These are phyloP conservation scores for Gambusia yucatana DNA, from an alignment of 2,797 vertebrate species.

Conservation along the genomic window DNA sequence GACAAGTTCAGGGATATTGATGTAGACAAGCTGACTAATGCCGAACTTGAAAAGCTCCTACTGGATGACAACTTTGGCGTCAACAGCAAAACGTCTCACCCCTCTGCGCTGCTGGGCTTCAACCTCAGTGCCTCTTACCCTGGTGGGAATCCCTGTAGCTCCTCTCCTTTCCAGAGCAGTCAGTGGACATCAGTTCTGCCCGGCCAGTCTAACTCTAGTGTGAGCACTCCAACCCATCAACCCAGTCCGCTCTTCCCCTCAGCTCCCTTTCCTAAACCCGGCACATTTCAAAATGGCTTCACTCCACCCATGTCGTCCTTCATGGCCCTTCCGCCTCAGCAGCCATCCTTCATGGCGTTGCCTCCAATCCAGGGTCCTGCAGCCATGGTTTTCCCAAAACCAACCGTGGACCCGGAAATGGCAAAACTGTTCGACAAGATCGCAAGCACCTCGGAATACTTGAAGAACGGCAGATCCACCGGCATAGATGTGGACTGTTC, in stretches of 20 bases:
- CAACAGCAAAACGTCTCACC: conserved; percentile 77
- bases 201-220: conserved; percentile 78
- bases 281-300: conserved; percentile 92
- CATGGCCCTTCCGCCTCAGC: conserved; percentile 82
- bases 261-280: conserved; percentile 84
- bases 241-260: conserved; percentile 84
- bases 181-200: conserved; percentile 86
- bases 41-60: conserved; percentile 94
- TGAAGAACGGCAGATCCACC: conserved; percentile 88
- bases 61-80: conserved; percentile 90
- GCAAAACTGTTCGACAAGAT: conserved; percentile 96
- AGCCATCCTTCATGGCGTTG: conserved; percentile 86
- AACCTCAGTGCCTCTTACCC: conserved; percentile 88
- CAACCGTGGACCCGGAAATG: conserved; percentile 89
- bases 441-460: conserved; percentile 94
- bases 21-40: conserved; percentile 89
- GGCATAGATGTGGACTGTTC: conserved; percentile 82
- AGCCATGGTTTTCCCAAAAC: conserved; percentile 83
- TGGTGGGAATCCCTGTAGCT: conserved; percentile 81
- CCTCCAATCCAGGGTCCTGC: conserved; percentile 79
- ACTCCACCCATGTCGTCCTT: conserved; percentile 81
- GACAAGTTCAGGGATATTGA: conserved; percentile 87
- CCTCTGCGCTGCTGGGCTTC: conserved; percentile 81
- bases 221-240: conserved; percentile 74
- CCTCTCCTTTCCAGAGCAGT: conserved; percentile 79